Base-by-base conservation (phyloP, 2,888 invertebrate species). In the Cybosia mesomella region DNA sequence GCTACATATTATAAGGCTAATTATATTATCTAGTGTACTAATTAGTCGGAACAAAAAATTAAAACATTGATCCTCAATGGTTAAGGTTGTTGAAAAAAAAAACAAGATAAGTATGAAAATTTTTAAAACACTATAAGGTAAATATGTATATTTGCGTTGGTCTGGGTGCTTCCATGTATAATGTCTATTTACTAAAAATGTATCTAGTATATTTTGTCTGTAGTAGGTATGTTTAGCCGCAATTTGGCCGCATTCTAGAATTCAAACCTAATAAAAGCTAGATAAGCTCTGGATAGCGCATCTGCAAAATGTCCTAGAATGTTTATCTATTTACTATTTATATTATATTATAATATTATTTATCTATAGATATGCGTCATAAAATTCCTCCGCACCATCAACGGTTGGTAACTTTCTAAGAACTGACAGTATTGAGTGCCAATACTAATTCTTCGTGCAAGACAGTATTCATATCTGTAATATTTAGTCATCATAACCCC, bases 91-190 rank as follows among this genome's bases (percentile, higher is more conserved):
- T n/a, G 49, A n/a, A 49, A 8, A 49, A 49, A 49, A 4, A 49
- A 49, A n/a, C 18, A n/a, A 49, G n/a, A n/a, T 49, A 49, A n/a
- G 49, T 49, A 49, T 49, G 49, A 49, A 49, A 49, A n/a, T 49
- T 49, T 49, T 18, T n/a, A 49, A n/a, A 49, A 28, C 49, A 49
- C 49, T 49, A 18, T n/a, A 49, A n/a, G 2, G 18, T 49, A 49
- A 49, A n/a, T n/a, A 43, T 49, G 49, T 49, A 49, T 49, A n/a
- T 49, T 49, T 49, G n/a, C n/a, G 49, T 49, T 49, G n/a, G 49
- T 49, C 7, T 49, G 49, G n/a, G 49, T 49, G 18, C n/a, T 49
- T 49, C 49, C n/a, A n/a, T 5, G 8, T 49, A 5, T 49, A n/a
- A n/a, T n/a, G n/a, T n/a, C n/a, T n/a, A n/a, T n/a, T n/a, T 18